Evolutionary conservation across 2,113 vertebrate genomes (phyloP), one percentile per base, ranked within the genome.

Genomic region (Tricholaema leucomelas): DNA sequence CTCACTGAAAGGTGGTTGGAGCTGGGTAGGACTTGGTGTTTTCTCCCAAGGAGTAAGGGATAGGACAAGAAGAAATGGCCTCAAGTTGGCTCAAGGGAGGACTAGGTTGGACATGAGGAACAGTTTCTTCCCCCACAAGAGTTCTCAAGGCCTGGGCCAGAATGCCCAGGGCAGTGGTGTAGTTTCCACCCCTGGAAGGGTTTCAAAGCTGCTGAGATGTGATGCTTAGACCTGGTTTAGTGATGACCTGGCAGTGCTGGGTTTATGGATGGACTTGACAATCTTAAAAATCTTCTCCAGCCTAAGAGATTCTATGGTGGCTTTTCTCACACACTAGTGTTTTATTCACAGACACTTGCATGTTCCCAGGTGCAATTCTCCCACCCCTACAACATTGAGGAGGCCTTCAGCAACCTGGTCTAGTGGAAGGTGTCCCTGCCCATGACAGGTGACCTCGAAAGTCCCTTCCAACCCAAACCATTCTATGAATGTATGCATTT

Each of bases 341-440:
- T 76, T 27, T 7, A 10, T 25, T 48, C 7, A 21, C 48, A 33
- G 48, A 36, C 50, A 15, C 0, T 2, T 19, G 31, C 38, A 52
- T 2, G 0, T 10, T 52, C 6, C 61, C 42, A 12, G 40, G 19
- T 2, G 42, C 15, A 17, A 15, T 15, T 71, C 40, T 14, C 64
- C 56, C 77, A 46, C 3, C n/a, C 60, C 21, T 9, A 0, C 6
- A 5, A 2, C 1, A 1, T 8, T 8, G 42, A 30, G 27, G 63
- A 36, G 61, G 42, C 42, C 16, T 44, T 44, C 42, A 44, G 42
- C 42, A 44, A 44, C 48, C 48, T 50, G 48, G 23, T 50, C 48
- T 48, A 48, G 20, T 23, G 18, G 48, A 23, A 48, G 20, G 21
- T 23, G 48, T 48, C 46, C 48, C 48, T 48, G 48, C 48, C 21